Percentiles rank a stretch among this genome's conserved stretches.
Conservation (phyloP, 2,113 vertebrate genomes). For the Pogona vitticeps region DNA sequence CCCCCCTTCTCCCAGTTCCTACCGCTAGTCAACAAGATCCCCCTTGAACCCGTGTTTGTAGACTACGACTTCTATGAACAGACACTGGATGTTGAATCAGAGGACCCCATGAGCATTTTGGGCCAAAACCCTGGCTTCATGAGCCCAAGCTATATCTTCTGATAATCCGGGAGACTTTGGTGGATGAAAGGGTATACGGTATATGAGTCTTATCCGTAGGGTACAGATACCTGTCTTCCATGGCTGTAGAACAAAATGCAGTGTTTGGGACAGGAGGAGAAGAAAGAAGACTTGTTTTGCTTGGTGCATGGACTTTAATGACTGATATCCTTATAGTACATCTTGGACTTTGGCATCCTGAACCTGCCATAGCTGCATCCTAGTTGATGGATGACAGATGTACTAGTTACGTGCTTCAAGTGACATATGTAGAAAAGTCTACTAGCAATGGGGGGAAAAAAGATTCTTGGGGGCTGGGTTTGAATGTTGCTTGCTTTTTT, state of each 20-base stretch:
- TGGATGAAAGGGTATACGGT: no score
- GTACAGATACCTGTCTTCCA: not conserved
- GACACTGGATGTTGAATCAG: slow-evolving; percentile 5
- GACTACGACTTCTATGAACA: not conserved
- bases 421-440: not conserved
- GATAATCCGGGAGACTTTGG: not conserved
- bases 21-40: slow-evolving; percentile 29
- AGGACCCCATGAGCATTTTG: slow-evolving; percentile 36
- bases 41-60: slow-evolving; percentile 1
- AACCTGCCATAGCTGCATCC: not conserved
- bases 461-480: not conserved
- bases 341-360: not conserved
- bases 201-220: no score
- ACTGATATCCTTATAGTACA: not conserved
- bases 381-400: not conserved
- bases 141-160: slow-evolving; percentile 36
- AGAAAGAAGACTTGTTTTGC: no score
- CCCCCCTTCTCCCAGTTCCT: slow-evolving; percentile 40
- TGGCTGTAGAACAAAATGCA: not conserved
- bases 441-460: not conserved
- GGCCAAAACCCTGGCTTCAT: not conserved
- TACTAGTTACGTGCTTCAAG: not conserved
- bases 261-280: not conserved
- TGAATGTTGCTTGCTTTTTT: not conserved
- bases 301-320: not conserved